Base-by-base conservation (phyloP, 2,113 vertebrate genomes). In the Tichodroma muraria region DNA sequence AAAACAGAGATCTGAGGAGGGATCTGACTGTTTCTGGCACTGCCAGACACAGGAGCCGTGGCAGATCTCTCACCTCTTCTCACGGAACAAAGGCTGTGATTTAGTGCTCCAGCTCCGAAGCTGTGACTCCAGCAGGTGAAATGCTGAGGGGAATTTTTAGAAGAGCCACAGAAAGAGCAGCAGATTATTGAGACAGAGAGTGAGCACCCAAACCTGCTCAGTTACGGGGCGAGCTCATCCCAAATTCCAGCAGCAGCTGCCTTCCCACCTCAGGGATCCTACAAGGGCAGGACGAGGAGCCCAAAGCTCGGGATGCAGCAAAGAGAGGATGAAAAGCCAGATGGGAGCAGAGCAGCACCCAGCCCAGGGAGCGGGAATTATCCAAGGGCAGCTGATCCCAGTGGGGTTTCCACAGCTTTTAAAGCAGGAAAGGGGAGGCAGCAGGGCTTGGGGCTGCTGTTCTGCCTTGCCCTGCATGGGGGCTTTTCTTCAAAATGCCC, bases 21-120 rank as follows among this genome's bases (percentile, higher is more conserved):
- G 71, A 24, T 13, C 21, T 24, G 45, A 16, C 13, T 33, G 17
- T 3, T 52, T 9, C 21, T 37, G 73, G 64, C 37, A 27, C 45
- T 77, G 86, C 35, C 63, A 57, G 38, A 16, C n/a, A 7, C 31
- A 6, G 52, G n/a, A 66, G n/a, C 40, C 8, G n/a, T 4, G 27
- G 28, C 5, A 1, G 23, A 9, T 33, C 61, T 75, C 38, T 52
- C 53, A 31, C 16, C 31, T 59, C 42, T 63, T 30, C 31, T 28
- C 0, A 0, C 6, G 2, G 10, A 59, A 50, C 17, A 31, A 37
- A 61, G 47, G 8, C 72, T 2, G 0, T 9, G 13, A 6, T 50
- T 63, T 53, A 19, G 47, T 25, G 65, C 47, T 53, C 4, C n/a
- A 33, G 60, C 47, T 37, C 23, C 80, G 30, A 4, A 4, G 45